A percentile compares a stretch with the other conserved stretches of the same genome.
phyloP scores from a whole-genome alignment of 2,888 invertebrate species.

The Rhingia rostrata region DNA sequence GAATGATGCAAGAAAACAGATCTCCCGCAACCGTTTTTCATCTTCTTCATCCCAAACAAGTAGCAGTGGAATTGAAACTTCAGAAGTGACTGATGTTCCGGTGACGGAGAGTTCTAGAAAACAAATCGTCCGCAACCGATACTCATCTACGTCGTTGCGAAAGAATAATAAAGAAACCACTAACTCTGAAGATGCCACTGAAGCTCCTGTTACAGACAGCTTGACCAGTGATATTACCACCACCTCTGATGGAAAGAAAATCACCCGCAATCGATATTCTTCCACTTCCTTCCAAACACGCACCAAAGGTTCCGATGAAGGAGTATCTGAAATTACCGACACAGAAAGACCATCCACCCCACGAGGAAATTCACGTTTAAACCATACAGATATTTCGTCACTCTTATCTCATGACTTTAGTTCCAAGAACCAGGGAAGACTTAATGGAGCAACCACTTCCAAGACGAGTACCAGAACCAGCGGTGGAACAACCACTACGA shows the following conservation, averaged over 20 bases:
- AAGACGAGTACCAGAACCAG: background rate
- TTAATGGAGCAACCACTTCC: background rate
- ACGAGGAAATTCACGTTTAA: slow-evolving; percentile 18
- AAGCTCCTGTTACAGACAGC: too few species aligned
- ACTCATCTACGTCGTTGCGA: too few species aligned
- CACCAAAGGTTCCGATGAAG: background rate
- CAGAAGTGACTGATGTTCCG: background rate
- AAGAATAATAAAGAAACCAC: too few species aligned
- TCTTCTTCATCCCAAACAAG: too few species aligned
- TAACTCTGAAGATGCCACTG: too few species aligned
- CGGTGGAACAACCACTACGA: background rate
- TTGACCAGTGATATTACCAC: too few species aligned
- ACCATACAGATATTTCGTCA: slow-evolving; percentile 24
- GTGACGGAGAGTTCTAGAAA: too few species aligned
- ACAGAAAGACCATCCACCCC: background rate
- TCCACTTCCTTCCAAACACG: slow-evolving; percentile 5
- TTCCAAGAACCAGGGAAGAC: slow-evolving; percentile 11
- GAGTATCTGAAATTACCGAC: background rate
- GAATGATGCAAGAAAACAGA: background rate
- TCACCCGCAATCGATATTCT: background rate
- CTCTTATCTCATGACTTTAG: slow-evolving; percentile 27
- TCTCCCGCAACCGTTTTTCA: slow-evolving; percentile 1
- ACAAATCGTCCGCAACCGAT: too few species aligned
- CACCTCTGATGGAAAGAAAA: too few species aligned
- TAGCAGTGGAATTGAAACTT: too few species aligned